Evolutionary conservation across 2,888 invertebrate genomes (phyloP).

Genomic region (Blastobasis adustella): DNA sequence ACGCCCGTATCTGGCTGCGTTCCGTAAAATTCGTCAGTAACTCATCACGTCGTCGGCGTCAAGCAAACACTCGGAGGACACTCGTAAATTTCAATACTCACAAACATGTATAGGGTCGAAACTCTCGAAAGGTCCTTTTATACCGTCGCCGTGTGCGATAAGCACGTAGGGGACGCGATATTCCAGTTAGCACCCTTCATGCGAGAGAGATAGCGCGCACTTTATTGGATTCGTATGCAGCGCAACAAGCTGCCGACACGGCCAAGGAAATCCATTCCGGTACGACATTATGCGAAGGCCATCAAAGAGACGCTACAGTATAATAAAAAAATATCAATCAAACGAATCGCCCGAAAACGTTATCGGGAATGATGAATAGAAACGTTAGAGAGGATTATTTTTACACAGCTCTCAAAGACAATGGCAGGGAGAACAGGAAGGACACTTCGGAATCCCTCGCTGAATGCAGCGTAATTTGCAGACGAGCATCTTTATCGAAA

Average conservation of each 20-base stretch:
- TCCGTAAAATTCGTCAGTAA: slow-evolving; percentile 25
- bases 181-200: slow-evolving; percentile 32
- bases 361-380: not conserved
- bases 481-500: not conserved
- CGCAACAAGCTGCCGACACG: slow-evolving; percentile 21
- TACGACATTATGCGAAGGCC: not conserved
- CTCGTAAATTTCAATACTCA: slow-evolving; percentile 57
- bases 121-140: slow-evolving; percentile 48
- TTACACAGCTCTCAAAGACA: not conserved
- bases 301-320: not conserved
- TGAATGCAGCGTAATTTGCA: not conserved
- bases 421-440: not conserved
- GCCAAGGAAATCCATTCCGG: slow-evolving; percentile 1
- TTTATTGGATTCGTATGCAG: slow-evolving; percentile 41
- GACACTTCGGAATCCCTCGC: too few relatives aligned
- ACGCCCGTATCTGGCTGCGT: slow-evolving; percentile 13
- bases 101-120: slow-evolving; percentile 48
- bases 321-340: not conserved
- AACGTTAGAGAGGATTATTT: not conserved
- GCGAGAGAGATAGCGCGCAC: slow-evolving; percentile 33
- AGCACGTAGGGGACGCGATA: slow-evolving; percentile 49
- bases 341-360: not conserved
- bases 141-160: slow-evolving; percentile 44
- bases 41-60: slow-evolving; percentile 25
- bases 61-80: slow-evolving; percentile 39